phyloP scores from a whole-genome alignment of 2,797 vertebrate genomes.

The Trachurus trachurus region DNA sequence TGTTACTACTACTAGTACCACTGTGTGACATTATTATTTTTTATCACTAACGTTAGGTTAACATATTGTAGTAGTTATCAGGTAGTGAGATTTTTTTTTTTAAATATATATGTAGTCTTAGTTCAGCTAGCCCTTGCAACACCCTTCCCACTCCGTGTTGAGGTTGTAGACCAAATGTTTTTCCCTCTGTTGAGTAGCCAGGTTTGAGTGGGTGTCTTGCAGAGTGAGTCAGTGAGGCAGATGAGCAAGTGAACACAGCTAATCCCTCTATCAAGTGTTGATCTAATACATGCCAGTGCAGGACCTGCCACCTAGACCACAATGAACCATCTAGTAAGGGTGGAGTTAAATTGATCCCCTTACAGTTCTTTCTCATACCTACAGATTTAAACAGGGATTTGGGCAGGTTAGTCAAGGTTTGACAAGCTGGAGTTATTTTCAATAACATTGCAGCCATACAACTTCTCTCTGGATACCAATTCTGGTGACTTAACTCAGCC shows the following conservation, averaged over 20 bases:
- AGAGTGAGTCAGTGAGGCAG: constrained; percentile 44
- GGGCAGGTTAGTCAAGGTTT: neutral
- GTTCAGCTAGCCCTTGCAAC: neutral
- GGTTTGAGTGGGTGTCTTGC: constrained; percentile 45
- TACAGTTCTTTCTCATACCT: neutral
- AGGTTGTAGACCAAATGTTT: neutral
- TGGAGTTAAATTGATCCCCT: neutral
- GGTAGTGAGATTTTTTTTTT: neutral
- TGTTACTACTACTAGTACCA: neutral
- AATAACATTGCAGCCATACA: neutral
- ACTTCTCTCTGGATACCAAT: neutral
- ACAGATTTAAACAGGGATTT: neutral
- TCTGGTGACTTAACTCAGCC: neutral
- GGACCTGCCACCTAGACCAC: neutral
- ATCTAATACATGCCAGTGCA: constrained; percentile 2
- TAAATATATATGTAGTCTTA: neutral
- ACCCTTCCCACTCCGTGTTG: neutral
- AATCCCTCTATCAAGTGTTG: constrained; percentile 31
- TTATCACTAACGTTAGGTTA: neutral
- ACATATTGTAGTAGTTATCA: neutral
- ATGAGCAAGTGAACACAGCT: constrained; percentile 25
- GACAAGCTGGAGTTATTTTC: neutral
- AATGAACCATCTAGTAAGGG: neutral
- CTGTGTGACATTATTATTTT: neutral
- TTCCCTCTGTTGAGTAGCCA: constrained; percentile 16